Evolutionary conservation across 2,797 vertebrate genomes (phyloP).

Genomic region (Morelia viridis): DNA sequence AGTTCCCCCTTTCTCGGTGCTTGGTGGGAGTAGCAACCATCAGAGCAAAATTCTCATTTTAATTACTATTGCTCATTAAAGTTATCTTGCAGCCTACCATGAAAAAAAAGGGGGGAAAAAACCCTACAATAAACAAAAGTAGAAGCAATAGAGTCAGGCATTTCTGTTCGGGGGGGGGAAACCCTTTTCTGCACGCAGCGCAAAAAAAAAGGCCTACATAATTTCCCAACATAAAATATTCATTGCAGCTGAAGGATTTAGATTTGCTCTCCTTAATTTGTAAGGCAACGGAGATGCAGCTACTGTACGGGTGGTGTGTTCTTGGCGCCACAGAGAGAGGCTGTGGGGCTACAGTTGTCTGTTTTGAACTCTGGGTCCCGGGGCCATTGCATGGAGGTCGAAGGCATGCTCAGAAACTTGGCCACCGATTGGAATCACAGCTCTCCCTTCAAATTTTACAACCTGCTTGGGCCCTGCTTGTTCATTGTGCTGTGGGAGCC

Average conservation of each 20-base stretch:
- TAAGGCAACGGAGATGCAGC: constrained; percentile 49
- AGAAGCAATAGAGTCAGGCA: constrained; percentile 44
- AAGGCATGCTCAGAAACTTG: no score
- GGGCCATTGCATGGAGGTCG: no score
- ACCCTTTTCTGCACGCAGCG: constrained; percentile 34
- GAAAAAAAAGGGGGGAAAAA: background rate
- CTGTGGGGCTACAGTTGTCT: background rate
- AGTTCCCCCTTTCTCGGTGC: constrained; percentile 43
- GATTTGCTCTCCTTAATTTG: constrained; percentile 53
- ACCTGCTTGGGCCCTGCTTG: no score
- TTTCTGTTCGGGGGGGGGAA: constrained; percentile 33
- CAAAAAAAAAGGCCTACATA: constrained; percentile 52
- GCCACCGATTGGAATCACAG: no score
- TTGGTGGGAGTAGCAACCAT: constrained; percentile 35
- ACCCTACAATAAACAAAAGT: background rate
- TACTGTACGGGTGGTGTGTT: constrained; percentile 19
- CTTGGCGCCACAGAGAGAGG: background rate
- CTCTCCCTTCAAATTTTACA: no score
- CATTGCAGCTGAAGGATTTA: constrained; percentile 58
- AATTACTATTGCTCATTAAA: constrained; percentile 59
- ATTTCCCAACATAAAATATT: constrained; percentile 58
- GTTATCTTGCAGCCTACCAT: constrained; percentile 51
- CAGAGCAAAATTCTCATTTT: constrained; percentile 54
- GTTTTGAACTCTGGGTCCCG: no score
- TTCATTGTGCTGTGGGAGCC: no score